Evolutionary conservation across 2,888 invertebrate species (phyloP), one percentile per base, ranked within the genome.

Genomic region (Drosophila peninsularis): DNA sequence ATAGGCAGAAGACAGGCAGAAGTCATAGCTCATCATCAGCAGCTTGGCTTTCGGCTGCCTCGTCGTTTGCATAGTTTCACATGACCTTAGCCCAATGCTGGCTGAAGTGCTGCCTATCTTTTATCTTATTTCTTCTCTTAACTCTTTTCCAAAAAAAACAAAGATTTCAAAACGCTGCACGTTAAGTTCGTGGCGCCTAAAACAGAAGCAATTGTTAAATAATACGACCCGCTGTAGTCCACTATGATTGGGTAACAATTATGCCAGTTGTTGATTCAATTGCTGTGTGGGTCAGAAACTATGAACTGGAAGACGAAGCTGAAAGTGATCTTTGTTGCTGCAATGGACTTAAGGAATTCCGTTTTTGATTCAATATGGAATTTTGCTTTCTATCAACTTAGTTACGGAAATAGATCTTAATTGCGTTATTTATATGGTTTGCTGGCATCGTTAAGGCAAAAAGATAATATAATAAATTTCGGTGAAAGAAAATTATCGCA

Each of bases 1-100:
- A 19, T 64, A 52, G 68, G 62, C 76, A 65, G 62, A 44, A 62
- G 57, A 19, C 52, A 45, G 66, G 58, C 64, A 82, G 78, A 85
- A 85, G 80, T 80, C 82, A 82, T 77, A 85, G 86, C 86, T 83
- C 83, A 83, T 83, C 86, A 83, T 83, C 86, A 63, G 30, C 45
- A 47, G 60, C 45, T 72, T 54, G 60, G 73, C 80, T 71, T 39
- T 45, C 30, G 56, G 44, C 67, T 68, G 64, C 55, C 64, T 69
- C 50, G 79, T 70, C 34, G 62, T 39, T 19, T 62, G 71, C 82
- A 78, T 74, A 80, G 82, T 80, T 85, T 86, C 85, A 82, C 85
- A 86, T 86, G 88, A 85, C 85, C 85, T 86, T 86, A 87, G 85
- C 75, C 75, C 78, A 78, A 69, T 60, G 78, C 67, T 47, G 30